These are phyloP conservation scores for Okamejei kenojei DNA, from an alignment of 2,797 vertebrate species.

Conservation along the genomic window DNA sequence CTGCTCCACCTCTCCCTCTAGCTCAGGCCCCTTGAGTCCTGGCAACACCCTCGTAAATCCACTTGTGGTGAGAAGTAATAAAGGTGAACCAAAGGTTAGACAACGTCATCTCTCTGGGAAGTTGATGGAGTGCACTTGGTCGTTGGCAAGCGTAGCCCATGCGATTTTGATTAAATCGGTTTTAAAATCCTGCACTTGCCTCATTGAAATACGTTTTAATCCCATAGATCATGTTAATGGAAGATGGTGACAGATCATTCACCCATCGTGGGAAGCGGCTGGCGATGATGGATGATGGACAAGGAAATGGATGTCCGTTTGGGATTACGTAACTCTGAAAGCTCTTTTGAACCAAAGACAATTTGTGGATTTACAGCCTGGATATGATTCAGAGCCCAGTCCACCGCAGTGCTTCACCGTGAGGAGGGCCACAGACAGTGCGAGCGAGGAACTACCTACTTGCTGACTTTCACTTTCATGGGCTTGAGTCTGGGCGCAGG, in stretches of 20 bases:
- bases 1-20: too few species aligned
- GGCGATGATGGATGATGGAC: too few species aligned
- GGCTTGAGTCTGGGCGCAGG: constrained; percentile 63
- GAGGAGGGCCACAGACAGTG: background rate
- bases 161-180: background rate
- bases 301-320: background rate
- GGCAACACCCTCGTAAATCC: too few species aligned
- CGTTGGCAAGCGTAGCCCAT: background rate
- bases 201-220: background rate
- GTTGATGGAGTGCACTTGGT: background rate
- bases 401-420: background rate
- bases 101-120: too few species aligned
- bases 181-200: background rate
- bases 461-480: constrained; percentile 82
- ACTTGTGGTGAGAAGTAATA: background rate
- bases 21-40: too few species aligned
- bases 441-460: constrained; percentile 52
- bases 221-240: background rate
- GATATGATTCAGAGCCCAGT: background rate
- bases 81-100: background rate
- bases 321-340: background rate
- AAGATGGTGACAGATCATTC: background rate
- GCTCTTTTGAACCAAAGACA: background rate
- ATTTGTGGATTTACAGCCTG: background rate
- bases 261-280: background rate